Evolutionary conservation across 37 sponge, comb jelly and placozoan species (phyloP).

Genomic region (Beroe forskalii): DNA sequence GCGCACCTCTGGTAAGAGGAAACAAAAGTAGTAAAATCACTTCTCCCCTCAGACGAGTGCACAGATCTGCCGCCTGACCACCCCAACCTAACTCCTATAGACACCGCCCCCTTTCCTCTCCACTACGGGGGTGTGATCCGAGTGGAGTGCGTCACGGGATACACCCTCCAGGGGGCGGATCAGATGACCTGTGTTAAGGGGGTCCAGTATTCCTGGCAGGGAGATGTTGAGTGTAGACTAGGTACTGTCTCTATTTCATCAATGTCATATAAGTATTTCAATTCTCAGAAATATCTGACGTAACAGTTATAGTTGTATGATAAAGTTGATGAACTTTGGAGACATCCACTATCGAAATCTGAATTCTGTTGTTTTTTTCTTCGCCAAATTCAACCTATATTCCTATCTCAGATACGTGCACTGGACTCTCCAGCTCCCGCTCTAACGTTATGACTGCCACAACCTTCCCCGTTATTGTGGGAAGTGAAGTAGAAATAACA

Average conservation of each 20-base stretch:
- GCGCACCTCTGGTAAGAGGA: too few relatives aligned
- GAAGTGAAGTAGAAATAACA: neutral
- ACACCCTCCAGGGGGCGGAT: neutral
- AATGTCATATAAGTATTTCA: neutral
- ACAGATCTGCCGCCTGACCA: neutral
- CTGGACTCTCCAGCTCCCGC: neutral
- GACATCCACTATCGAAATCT: too few relatives aligned
- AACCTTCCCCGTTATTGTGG: conserved; percentile 6
- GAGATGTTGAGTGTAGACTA: neutral
- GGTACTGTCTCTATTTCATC: neutral
- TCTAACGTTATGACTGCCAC: neutral
- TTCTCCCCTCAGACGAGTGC: neutral
- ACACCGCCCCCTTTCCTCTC: neutral
- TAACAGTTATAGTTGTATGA: too few relatives aligned
- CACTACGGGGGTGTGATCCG: neutral
- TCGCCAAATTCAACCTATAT: too few relatives aligned
- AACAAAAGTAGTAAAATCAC: neutral
- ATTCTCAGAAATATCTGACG: too few relatives aligned
- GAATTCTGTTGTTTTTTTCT: too few relatives aligned
- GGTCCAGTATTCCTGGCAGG: neutral
- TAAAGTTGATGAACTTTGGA: too few relatives aligned
- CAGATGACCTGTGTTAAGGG: neutral
- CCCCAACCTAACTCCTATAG: neutral
- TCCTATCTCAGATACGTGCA: neutral
- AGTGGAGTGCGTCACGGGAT: neutral